phyloP scores from a whole-genome alignment of 2,888 invertebrate species.

The Apotomis turbidana region DNA sequence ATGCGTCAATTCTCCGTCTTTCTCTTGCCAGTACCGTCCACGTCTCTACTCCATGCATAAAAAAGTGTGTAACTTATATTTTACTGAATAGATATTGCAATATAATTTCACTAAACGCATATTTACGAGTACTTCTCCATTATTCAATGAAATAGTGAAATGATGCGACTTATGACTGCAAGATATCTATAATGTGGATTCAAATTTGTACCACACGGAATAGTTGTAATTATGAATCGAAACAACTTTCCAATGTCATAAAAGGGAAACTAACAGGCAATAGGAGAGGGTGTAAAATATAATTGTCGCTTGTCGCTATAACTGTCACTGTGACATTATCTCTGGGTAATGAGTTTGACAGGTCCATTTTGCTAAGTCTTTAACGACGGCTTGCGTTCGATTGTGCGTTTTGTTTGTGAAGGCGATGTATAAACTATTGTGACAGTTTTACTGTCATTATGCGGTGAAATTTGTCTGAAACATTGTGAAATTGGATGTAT shows the following conservation, averaged over 20 bases:
- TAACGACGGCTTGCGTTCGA: constrained; percentile 2
- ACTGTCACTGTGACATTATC: constrained; percentile 1
- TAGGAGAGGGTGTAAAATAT: not conserved
- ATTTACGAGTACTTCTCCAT: too few relatives aligned
- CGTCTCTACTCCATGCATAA: too few relatives aligned
- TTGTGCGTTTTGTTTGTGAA: not conserved
- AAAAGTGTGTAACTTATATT: too few relatives aligned
- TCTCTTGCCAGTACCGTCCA: too few relatives aligned
- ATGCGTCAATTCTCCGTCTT: too few relatives aligned
- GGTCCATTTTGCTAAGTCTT: not conserved
- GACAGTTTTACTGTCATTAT: constrained; percentile 8
- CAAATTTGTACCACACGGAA: not conserved
- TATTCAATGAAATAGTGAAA: too few relatives aligned
- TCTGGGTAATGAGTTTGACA: constrained; percentile 16
- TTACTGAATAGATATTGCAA: too few relatives aligned
- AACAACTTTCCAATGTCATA: constrained; percentile 17
- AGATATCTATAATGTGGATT: not conserved
- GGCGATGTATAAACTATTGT: constrained; percentile 1
- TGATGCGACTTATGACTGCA: too few relatives aligned
- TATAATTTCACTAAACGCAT: too few relatives aligned
- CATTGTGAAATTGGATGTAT: too few relatives aligned
- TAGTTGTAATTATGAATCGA: constrained; percentile 1
- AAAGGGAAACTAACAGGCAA: constrained; percentile 4
- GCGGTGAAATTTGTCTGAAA: constrained; percentile 4
- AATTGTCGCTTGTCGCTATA: constrained; percentile 8